Percentiles rank a stretch among this genome's conserved stretches.
Evolutionary conservation across 2,888 invertebrate species (phyloP).

Genomic region (Eudasyphora cyanicolor): DNA sequence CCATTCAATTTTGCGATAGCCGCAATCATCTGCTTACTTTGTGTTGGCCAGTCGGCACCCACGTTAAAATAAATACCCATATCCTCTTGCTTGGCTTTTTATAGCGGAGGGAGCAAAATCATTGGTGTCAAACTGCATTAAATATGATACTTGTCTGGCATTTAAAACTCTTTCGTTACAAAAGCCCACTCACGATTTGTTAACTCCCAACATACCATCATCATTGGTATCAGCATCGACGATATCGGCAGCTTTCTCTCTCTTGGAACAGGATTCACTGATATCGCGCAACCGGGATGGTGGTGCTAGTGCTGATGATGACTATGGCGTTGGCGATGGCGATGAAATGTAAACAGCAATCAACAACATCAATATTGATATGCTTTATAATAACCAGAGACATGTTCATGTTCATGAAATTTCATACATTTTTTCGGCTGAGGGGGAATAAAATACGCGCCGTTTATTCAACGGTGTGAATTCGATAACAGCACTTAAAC

Average conservation of each 20-base stretch:
- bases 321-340: background rate
- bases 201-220: background rate
- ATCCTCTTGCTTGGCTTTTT: too few relatives aligned
- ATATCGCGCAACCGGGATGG: background rate
- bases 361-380: slow-evolving; percentile 53
- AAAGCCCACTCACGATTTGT: background rate
- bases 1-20: too few relatives aligned
- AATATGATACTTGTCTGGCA: slow-evolving; percentile 1
- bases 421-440: background rate
- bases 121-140: slow-evolving; percentile 14
- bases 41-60: too few relatives aligned
- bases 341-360: slow-evolving; percentile 55
- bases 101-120: background rate
- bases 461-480: slow-evolving; percentile 17
- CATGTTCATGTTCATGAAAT: slow-evolving; percentile 21
- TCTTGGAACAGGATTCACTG: background rate
- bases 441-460: background rate
- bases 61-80: background rate
- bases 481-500: background rate
- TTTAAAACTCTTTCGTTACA: background rate
- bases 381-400: background rate
- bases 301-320: background rate
- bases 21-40: too few relatives aligned
- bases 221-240: background rate
- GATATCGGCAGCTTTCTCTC: background rate